These are phyloP conservation scores for Sarcophaga variegata DNA, from an alignment of 2,888 invertebrate genomes.

Conservation along the genomic window DNA sequence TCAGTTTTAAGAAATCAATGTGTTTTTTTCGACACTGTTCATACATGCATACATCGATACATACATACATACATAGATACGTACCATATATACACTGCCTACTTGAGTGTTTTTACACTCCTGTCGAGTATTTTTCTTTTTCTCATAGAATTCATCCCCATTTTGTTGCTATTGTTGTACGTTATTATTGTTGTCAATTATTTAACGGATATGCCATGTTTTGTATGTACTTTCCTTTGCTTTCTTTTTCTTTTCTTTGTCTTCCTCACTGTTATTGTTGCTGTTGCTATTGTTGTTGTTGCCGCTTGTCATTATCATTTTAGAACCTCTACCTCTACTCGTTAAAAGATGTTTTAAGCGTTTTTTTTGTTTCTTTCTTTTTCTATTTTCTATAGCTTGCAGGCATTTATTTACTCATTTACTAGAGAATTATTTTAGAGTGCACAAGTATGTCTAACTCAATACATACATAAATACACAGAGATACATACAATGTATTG, in stretches of 20 bases:
- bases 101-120: conserved; percentile 30
- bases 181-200: conserved; percentile 60
- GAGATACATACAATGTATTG: too few species aligned
- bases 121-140: conserved; percentile 41
- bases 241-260: neutral
- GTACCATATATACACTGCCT: conserved; percentile 26
- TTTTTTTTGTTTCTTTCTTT: neutral
- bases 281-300: conserved; percentile 36
- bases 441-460: too few species aligned
- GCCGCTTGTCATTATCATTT: conserved; percentile 48
- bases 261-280: conserved; percentile 9
- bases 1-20: too few species aligned
- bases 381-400: conserved; percentile 43
- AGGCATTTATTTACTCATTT: neutral
- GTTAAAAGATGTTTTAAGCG: too few species aligned
- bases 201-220: conserved; percentile 44
- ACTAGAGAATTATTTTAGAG: too few species aligned
- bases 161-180: conserved; percentile 38
- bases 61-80: conserved; percentile 46
- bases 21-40: neutral
- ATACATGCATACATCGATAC: conserved; percentile 15
- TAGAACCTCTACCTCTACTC: neutral
- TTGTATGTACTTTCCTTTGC: conserved; percentile 43
- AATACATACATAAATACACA: too few species aligned
- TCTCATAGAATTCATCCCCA: neutral